Conservation (phyloP, 1,140 invertebrate species). For the Drosophila arawakana region DNA sequence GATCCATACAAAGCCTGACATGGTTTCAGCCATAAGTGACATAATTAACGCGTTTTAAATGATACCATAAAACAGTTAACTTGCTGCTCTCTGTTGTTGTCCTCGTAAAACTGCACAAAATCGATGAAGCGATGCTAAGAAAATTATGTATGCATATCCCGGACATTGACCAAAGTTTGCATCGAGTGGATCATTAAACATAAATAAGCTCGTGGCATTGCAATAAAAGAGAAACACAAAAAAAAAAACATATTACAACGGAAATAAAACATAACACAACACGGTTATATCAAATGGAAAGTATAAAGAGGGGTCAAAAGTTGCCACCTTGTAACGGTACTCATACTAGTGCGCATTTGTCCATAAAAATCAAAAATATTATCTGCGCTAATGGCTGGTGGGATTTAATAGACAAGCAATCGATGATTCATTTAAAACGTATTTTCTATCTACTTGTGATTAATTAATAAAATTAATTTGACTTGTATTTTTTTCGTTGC, state of each 20-base stretch:
- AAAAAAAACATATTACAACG: not conserved
- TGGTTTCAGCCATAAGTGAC: slow-evolving; percentile 66
- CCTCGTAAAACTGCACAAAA: slow-evolving; percentile 57
- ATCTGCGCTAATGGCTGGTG: not conserved
- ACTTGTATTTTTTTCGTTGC: slow-evolving; percentile 22
- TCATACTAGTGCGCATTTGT: not conserved
- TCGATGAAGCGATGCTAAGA: slow-evolving; percentile 48
- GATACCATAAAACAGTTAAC: slow-evolving; percentile 71
- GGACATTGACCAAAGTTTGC: not conserved
- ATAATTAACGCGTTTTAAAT: slow-evolving; percentile 81
- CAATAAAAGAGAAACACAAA: not conserved
- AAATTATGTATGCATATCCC: slow-evolving; percentile 62
- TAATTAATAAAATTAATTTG: slow-evolving; percentile 8
- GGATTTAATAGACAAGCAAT: slow-evolving; percentile 18
- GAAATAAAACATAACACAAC: not conserved
- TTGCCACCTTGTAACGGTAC: too few species aligned
- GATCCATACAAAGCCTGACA: slow-evolving; percentile 13
- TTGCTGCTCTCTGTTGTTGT: slow-evolving; percentile 21
- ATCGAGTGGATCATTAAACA: slow-evolving; percentile 48
- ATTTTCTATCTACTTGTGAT: not conserved
- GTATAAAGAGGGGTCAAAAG: not conserved
- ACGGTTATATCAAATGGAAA: not conserved
- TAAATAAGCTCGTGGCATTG: not conserved
- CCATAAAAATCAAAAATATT: not conserved
- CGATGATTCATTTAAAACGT: not conserved